Evolutionary conservation across 2,888 invertebrate species (phyloP).

Genomic region (Meghimatium bilineatum): DNA sequence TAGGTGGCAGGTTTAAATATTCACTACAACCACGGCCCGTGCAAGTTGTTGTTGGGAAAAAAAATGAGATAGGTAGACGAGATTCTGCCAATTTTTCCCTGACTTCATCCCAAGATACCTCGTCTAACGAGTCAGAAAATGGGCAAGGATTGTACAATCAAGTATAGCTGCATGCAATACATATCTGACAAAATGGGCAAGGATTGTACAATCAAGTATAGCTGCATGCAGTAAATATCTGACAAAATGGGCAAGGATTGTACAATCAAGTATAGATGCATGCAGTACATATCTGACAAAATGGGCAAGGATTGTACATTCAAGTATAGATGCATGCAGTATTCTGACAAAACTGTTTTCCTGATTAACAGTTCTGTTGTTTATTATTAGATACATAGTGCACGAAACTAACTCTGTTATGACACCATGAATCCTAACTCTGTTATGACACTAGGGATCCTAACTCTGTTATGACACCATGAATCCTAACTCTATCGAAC

Average conservation of each 20-base stretch:
- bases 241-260: constrained; percentile 79
- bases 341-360: neutral
- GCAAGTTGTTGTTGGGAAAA: constrained; percentile 61
- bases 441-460: no score
- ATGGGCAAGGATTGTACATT: constrained; percentile 78
- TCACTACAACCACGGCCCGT: constrained; percentile 77
- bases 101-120: constrained; percentile 62
- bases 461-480: no score
- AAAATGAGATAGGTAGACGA: constrained; percentile 74
- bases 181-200: no score
- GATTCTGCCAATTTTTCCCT: constrained; percentile 85
- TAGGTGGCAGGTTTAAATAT: constrained; percentile 70
- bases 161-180: constrained; percentile 57
- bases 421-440: no score
- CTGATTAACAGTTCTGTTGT: neutral
- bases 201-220: constrained; percentile 77
- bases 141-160: constrained; percentile 79
- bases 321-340: constrained; percentile 60
- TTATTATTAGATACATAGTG: neutral
- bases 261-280: constrained; percentile 68
- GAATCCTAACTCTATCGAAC: no score
- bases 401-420: neutral
- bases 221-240: constrained; percentile 22
- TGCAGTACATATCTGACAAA: constrained; percentile 1
- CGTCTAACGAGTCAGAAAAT: constrained; percentile 73